A percentile compares a stretch with the other conserved stretches of the same genome.
Conservation (phyloP, 2,797 vertebrate genomes). For the Macrochelys suwanniensis region DNA sequence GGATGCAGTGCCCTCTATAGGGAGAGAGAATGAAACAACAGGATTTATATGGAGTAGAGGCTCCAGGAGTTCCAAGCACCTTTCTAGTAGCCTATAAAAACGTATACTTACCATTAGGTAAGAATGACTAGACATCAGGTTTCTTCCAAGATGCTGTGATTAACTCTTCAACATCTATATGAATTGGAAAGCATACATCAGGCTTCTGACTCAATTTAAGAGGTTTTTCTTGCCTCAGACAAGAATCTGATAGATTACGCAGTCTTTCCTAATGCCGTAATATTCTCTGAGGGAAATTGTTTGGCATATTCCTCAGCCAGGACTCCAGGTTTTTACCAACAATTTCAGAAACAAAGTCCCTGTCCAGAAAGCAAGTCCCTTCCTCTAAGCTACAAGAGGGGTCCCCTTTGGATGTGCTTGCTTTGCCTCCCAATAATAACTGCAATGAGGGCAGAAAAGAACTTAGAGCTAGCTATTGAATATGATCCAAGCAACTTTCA, state of each 20-base stretch:
- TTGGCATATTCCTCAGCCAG: background rate
- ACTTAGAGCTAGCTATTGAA: background rate
- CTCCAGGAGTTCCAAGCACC: background rate
- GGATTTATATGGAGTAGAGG: background rate
- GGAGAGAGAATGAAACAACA: background rate
- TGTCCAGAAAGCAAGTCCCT: background rate
- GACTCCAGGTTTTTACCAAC: background rate
- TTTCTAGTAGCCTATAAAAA: background rate
- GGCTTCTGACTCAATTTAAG: background rate
- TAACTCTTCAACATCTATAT: background rate
- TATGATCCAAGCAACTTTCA: background rate
- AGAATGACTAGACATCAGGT: background rate
- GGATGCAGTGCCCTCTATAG: background rate
- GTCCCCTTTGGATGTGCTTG: background rate
- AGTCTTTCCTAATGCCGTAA: background rate
- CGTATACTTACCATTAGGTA: background rate
- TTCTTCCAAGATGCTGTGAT: background rate
- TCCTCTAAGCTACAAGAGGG: background rate
- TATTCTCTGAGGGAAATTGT: background rate
- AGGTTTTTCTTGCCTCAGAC: background rate
- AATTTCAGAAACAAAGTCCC: background rate
- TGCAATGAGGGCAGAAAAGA: background rate
- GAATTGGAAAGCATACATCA: background rate
- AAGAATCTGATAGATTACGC: background rate
- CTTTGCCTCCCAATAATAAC: background rate